Evolutionary conservation across 1,140 invertebrate species (phyloP), one percentile per base, ranked within the genome.

Genomic region (Wiebesia pumilae): DNA sequence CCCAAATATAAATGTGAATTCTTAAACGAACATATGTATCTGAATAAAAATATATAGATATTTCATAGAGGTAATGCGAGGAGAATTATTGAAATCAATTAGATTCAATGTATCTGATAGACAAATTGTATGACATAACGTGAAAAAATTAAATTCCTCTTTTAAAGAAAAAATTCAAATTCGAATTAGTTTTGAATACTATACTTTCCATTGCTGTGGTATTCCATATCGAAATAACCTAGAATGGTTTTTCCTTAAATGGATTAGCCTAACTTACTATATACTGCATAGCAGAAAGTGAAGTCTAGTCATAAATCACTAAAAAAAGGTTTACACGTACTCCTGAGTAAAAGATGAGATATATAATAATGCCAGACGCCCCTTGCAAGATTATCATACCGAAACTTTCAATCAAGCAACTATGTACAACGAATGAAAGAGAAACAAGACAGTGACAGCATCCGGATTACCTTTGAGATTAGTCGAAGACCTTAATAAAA

Each of bases 301-400:
- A 84, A 84, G 71, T 65, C 54, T 65, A 75, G 35, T 35, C 54
- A 58, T 78, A 78, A 84, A 84, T 78, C 83, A 84, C 40, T 67
- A 47, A 73, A 35, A 78, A 84, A 84, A 84, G 83, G 73, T 84
- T 78, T 65, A 84, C 73, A 77, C 73, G 82, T 51, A 40, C 82
- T 84, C 82, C 10, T 65, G 51, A 19, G 40, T 84, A 78, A 79
- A 78, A 84, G 40, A 84, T 83, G 82, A 75, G 82, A 83, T 83
- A 58, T 77, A 83, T 77, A 83, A 73, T 83, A 83, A 83, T 62
- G 43, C 51, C 71, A 62, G 33, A 77, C 71, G 54, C 82, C 82
- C 71, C 54, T 58, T 33, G 47, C 62, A 27, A 83, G 82, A 83
- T 83, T 83, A 83, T 77, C 71, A 83, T 83, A 58, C 67, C 30